Evolutionary conservation across 2,888 invertebrate species (phyloP), one percentile per base, ranked within the genome.

Genomic region (Oscheius sp.): DNA sequence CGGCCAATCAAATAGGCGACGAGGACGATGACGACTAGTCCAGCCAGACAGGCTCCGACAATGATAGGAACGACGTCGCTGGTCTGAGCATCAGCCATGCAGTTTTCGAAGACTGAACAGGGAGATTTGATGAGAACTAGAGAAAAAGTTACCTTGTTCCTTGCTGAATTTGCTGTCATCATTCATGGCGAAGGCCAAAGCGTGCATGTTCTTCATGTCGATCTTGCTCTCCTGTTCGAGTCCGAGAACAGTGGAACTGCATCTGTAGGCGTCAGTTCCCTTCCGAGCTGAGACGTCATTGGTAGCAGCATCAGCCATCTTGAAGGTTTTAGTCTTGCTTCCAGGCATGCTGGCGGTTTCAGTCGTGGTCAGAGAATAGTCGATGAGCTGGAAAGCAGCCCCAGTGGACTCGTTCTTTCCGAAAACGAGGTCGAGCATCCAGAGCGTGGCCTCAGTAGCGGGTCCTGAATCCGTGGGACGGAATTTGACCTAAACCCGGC

Each of bases 1-100:
- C 98, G 94, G 76, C 95, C 96, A 89, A 96, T 93, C 81, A 98
- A 92, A 91, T 98, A 99, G 59, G 95, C 95, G 84, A 94, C 92
- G 83, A 99, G 92, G 70, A 99, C 96, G 81, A 96, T 93, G 77
- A 96, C 91, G 80, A 98, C 95, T 75, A 97, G 92, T 68, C 93
- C 94, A 79, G 94, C 95, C 75, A 99, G 92, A 68, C 95, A 94
- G 89, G 95, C 94, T 21, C 98, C 99, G 78, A 99, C 98, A 33
- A 95, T 95, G 89, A 99, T 96, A 35, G 98, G 98, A 75, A 99
- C 96, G 79, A 95, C 93, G 91, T 97, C 97, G 29, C 84, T 85
- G 50, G 88, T 88, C 60, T 80, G 79, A 53, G 80, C 63, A 77
- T 88, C 88, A 48, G 79, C 68, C 48, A 72, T 72, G 81, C 88